Percentiles rank a stretch among this genome's conserved stretches.
Conservation (phyloP, 2,113 vertebrate species). For the Tinamus guttatus region DNA sequence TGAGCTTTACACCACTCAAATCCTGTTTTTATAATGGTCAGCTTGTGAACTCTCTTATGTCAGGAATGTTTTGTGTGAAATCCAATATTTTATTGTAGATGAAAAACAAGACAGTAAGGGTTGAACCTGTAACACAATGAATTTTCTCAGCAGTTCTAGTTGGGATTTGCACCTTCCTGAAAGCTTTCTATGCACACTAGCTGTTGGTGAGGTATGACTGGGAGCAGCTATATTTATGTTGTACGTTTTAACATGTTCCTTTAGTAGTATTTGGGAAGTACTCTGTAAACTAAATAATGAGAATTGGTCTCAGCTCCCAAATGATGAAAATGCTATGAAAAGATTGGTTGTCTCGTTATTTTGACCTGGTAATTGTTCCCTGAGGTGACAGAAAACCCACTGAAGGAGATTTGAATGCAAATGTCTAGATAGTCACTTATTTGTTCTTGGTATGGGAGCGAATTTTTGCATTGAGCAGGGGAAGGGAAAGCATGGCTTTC, state of each 20-base stretch:
- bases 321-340: background rate
- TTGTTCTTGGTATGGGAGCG: background rate
- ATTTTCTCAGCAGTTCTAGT: background rate
- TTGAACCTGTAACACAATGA: background rate
- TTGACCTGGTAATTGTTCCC: background rate
- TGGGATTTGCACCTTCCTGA: background rate
- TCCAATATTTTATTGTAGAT: background rate
- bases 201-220: background rate
- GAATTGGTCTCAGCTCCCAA: background rate
- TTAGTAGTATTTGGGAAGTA: background rate
- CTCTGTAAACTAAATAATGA: background rate
- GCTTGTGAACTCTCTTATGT: background rate
- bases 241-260: background rate
- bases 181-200: background rate
- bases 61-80: background rate
- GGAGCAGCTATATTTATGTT: background rate
- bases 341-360: background rate
- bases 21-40: background rate
- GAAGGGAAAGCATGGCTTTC: background rate
- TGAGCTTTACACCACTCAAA: background rate
- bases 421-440: background rate
- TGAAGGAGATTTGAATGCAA: background rate
- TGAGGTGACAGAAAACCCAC: background rate
- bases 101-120: background rate
- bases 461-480: background rate